Conservation (phyloP, 30 jellyfish, hydroid and myxozoan genomes). For the Nemopilema nomurai region DNA sequence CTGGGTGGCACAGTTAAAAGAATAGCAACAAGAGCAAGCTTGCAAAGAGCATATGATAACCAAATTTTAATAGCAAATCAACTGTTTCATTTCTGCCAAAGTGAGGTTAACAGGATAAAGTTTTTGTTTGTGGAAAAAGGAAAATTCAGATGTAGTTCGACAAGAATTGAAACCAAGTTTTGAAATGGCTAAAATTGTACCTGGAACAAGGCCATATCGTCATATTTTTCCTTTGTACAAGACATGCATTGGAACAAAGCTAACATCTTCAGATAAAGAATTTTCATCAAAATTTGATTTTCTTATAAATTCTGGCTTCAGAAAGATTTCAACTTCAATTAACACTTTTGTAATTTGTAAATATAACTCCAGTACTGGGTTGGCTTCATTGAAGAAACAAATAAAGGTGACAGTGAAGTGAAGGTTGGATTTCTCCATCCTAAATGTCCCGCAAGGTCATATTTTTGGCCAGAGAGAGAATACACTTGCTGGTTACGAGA, state of each 20-base stretch:
- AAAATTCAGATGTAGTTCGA: conserved; percentile 31
- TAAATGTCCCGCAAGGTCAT: conserved; percentile 16
- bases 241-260: conserved; percentile 38
- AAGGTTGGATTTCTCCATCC: conserved; percentile 3
- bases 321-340: background rate
- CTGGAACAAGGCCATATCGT: conserved; percentile 60
- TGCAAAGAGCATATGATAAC: conserved; percentile 24
- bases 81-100: conserved; percentile 29
- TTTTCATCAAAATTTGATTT: conserved; percentile 23
- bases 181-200: conserved; percentile 38
- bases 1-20: conserved; percentile 71
- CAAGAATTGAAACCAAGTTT: conserved; percentile 20
- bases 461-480: conserved; percentile 28
- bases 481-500: background rate
- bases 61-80: conserved; percentile 34
- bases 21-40: conserved; percentile 52
- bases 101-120: conserved; percentile 53
- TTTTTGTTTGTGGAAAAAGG: conserved; percentile 36
- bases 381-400: conserved; percentile 8
- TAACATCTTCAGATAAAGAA: conserved; percentile 24
- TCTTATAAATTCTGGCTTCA: conserved; percentile 10
- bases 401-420: background rate
- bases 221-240: conserved; percentile 45
- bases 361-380: background rate
- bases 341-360: background rate